These are phyloP conservation scores for Microctonus hyperodae DNA, from an alignment of 2,888 invertebrate species.

Conservation along the genomic window DNA sequence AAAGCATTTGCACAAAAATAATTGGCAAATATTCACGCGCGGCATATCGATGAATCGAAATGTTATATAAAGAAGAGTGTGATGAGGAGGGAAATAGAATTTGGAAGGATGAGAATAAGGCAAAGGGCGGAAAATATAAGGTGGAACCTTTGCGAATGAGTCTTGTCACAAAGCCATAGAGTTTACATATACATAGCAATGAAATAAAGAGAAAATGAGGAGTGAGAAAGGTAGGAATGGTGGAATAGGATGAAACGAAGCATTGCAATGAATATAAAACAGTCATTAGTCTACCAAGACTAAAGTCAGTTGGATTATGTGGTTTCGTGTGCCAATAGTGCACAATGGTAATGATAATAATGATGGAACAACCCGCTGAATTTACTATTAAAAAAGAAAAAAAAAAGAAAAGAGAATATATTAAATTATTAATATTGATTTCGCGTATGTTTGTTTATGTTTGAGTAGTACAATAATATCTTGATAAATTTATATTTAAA, in stretches of 20 bases:
- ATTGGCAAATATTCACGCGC: conserved; percentile 14
- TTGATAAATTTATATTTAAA: too few species aligned
- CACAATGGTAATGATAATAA: conserved; percentile 42
- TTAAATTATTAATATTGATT: too few species aligned
- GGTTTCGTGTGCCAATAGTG: conserved; percentile 22
- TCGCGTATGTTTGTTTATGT: too few species aligned
- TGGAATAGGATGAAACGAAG: conserved; percentile 13
- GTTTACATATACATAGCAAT: not conserved
- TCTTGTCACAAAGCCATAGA: not conserved
- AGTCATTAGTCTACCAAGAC: conserved; percentile 50
- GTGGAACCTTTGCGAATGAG: not conserved
- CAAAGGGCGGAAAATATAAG: not conserved
- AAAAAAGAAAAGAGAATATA: too few species aligned
- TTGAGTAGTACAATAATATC: too few species aligned
- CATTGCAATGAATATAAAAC: conserved; percentile 50
- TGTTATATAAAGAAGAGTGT: not conserved
- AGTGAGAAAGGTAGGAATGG: too few species aligned
- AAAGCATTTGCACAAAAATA: not conserved
- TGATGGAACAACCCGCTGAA: too few species aligned
- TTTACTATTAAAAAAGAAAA: too few species aligned
- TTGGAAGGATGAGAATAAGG: not conserved
- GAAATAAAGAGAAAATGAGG: not conserved
- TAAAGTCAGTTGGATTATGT: conserved; percentile 47
- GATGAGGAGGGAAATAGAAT: not conserved
- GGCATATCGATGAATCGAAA: conserved; percentile 8